A percentile compares a stretch with the other conserved stretches of the same genome.
Conservation (phyloP, 2,797 vertebrate genomes). For the Acipenser oxyrinchus region DNA sequence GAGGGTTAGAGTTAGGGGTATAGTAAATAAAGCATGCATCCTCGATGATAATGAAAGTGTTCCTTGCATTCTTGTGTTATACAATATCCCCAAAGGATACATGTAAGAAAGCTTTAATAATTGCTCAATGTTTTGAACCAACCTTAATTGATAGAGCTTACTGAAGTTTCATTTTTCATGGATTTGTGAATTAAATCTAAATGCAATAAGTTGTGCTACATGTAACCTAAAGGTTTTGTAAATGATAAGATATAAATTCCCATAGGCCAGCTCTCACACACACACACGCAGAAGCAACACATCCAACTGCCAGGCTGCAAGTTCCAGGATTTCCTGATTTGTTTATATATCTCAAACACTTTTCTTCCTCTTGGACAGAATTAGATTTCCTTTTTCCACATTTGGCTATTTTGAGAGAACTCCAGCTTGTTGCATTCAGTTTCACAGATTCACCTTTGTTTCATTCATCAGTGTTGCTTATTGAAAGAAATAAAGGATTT, state of each 20-base stretch:
- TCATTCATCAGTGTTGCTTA: background rate
- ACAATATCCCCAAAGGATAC: background rate
- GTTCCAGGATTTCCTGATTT: constrained; percentile 91
- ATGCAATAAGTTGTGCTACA: background rate
- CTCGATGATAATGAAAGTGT: background rate
- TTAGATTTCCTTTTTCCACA: constrained; percentile 92
- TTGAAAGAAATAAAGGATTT: background rate
- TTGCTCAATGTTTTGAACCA: background rate
- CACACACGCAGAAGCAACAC: constrained; percentile 46
- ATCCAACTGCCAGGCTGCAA: constrained; percentile 54
- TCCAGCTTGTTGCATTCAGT: constrained; percentile 67
- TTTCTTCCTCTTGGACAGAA: constrained; percentile 78
- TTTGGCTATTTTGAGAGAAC: constrained; percentile 75
- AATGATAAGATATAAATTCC: constrained; percentile 57
- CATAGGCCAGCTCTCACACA: constrained; percentile 66
- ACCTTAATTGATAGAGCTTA: background rate
- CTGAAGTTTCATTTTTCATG: background rate
- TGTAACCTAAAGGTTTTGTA: background rate
- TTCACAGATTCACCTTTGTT: constrained; percentile 50
- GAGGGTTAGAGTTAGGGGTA: background rate
- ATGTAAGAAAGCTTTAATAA: background rate
- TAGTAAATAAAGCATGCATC: background rate
- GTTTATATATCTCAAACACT: constrained; percentile 97
- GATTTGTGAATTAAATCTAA: background rate
- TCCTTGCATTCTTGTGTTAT: background rate